phyloP scores from a whole-genome alignment of 2,888 invertebrate species.

The Eupeodes luniger region DNA sequence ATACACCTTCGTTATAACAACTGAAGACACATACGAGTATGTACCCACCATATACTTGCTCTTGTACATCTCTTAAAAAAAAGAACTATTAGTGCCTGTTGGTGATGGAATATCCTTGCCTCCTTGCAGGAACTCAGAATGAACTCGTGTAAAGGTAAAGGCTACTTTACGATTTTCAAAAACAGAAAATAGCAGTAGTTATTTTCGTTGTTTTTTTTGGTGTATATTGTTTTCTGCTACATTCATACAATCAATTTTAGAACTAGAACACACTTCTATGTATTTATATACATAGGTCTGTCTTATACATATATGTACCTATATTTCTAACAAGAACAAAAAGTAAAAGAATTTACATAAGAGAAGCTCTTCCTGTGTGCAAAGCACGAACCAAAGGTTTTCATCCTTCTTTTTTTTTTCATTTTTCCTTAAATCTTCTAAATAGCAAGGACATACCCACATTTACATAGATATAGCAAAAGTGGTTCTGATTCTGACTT shows the following conservation, averaged over 20 bases:
- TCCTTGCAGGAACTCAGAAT: background rate
- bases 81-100: background rate
- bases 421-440: conserved; percentile 16
- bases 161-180: background rate
- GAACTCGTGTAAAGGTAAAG: conserved; percentile 2
- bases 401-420: background rate
- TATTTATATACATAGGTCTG: background rate
- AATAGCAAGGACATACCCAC: conserved; percentile 48
- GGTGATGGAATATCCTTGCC: background rate
- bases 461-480: background rate
- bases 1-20: no score
- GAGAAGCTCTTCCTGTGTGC: conserved; percentile 20
- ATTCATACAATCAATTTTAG: conserved; percentile 1
- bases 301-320: background rate
- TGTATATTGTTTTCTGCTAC: background rate
- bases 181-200: background rate
- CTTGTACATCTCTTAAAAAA: no score
- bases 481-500: conserved; percentile 45
- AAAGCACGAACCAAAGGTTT: conserved; percentile 25
- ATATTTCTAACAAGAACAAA: no score
- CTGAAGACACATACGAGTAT: no score
- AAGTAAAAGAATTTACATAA: conserved; percentile 39
- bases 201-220: background rate
- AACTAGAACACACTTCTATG: background rate
- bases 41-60: no score